Evolutionary conservation across 2,888 invertebrate genomes (phyloP), one percentile per base, ranked within the genome.

Genomic region (Agonopterix heracliana): DNA sequence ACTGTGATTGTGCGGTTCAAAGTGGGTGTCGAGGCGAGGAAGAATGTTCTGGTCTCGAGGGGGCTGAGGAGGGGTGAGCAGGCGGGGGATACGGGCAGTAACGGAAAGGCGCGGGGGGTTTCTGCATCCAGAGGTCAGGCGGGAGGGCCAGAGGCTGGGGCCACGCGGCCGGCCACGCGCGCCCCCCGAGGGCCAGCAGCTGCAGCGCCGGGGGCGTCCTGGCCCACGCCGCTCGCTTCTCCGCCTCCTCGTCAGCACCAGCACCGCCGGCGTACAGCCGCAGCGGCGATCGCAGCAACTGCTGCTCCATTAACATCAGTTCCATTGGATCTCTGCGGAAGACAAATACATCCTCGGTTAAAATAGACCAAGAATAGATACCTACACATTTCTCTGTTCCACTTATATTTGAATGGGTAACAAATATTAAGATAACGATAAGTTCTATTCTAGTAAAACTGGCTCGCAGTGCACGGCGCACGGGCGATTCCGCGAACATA

Each of bases 81-180:
- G 87, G 88, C 10, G 91, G 90, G n/a, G 92, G 91, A 61, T 91
- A 91, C 9, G 92, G 91, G 68, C 91, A 91, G 71, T 88, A 88
- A 64, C 91, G 90, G 10, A 91, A 84, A 1, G 90, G 88, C 34
- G 87, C 67, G 2, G 89, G 90, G 1, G 95, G 95, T 76, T 97
- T 97, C 89, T 96, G 97, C 92, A 97, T 94, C 90, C 97, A 97
- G 9, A 96, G 94, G 73, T 97, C 96, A 54, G 96, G 96, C 62
- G 96, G 96, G 47, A 95, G 87, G 35, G 95, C 88, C 65, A 96
- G 94, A 0, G 96, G 96, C 78, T 96, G 96, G 68, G 96, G 95
- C 74, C 71, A 96, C 74, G 95, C 95, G 92, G 95, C 93, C 71
- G 96, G 96, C 61, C 96, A 96, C 68, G 94, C 94, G 57, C 94